Evolutionary conservation across 2,888 invertebrate species (phyloP).

Genomic region (Eupithecia inturbata): DNA sequence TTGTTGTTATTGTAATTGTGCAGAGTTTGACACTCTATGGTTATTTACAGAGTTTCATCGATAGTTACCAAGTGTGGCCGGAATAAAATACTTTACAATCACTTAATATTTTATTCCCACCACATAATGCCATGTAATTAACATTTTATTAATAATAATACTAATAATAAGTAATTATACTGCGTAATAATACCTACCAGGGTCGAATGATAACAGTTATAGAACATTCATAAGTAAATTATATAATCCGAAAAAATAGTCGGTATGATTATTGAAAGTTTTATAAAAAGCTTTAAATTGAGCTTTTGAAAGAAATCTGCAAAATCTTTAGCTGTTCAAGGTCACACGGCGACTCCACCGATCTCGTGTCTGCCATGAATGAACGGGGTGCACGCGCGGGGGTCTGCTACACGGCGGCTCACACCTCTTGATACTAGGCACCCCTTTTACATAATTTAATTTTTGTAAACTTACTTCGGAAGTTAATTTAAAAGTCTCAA

Average conservation of each 20-base stretch:
- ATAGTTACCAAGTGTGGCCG: background rate
- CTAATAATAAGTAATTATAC: too few relatives aligned
- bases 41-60: background rate
- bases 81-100: background rate
- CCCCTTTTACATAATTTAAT: background rate
- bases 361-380: conserved; percentile 61
- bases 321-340: conserved; percentile 39
- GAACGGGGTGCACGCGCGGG: conserved; percentile 54
- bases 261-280: too few relatives aligned
- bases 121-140: background rate
- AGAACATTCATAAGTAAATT: too few relatives aligned
- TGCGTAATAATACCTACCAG: too few relatives aligned
- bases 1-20: background rate
- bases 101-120: background rate
- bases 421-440: conserved; percentile 38
- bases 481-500: background rate
- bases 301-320: background rate
- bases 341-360: conserved; percentile 48
- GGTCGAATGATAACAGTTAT: too few relatives aligned
- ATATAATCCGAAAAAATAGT: too few relatives aligned
- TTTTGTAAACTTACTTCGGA: background rate
- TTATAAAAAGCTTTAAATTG: too few relatives aligned
- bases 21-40: background rate
- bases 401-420: conserved; percentile 30
- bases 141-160: too few relatives aligned